A percentile compares a stretch with the other conserved stretches of the same genome.
Evolutionary conservation across 1,140 invertebrate species (phyloP).

Genomic region (Lerema accius): DNA sequence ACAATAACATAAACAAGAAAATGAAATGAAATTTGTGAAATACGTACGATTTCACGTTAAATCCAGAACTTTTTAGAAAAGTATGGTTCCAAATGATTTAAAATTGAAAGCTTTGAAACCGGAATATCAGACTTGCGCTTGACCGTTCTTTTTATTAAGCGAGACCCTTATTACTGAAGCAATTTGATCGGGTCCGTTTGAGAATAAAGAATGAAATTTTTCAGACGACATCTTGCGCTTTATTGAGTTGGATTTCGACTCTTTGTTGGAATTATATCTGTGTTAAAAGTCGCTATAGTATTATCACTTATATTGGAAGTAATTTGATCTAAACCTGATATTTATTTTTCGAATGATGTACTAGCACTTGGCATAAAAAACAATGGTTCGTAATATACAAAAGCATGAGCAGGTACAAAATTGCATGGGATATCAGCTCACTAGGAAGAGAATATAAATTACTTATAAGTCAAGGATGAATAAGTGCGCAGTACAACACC

Average conservation of each 20-base stretch:
- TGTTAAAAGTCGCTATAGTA: slow-evolving; percentile 38
- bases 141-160: slow-evolving; percentile 68
- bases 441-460: slow-evolving; percentile 71
- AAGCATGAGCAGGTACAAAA: slow-evolving; percentile 12
- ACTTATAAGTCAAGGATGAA: slow-evolving; percentile 62
- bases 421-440: slow-evolving; percentile 45
- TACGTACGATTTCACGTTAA: background rate
- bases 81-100: background rate
- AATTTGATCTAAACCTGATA: background rate
- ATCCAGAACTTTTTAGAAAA: background rate
- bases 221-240: slow-evolving; percentile 68
- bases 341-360: slow-evolving; percentile 36
- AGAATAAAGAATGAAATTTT: slow-evolving; percentile 70
- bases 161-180: slow-evolving; percentile 70
- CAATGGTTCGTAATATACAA: background rate
- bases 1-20: background rate
- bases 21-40: background rate
- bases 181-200: slow-evolving; percentile 68
- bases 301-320: slow-evolving; percentile 9
- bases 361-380: background rate
- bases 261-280: slow-evolving; percentile 50
- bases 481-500: slow-evolving; percentile 41
- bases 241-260: slow-evolving; percentile 63
- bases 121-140: slow-evolving; percentile 45
- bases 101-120: slow-evolving; percentile 20